Base-by-base conservation (phyloP, 2,888 invertebrate species). In the Agriotes lineatus region DNA sequence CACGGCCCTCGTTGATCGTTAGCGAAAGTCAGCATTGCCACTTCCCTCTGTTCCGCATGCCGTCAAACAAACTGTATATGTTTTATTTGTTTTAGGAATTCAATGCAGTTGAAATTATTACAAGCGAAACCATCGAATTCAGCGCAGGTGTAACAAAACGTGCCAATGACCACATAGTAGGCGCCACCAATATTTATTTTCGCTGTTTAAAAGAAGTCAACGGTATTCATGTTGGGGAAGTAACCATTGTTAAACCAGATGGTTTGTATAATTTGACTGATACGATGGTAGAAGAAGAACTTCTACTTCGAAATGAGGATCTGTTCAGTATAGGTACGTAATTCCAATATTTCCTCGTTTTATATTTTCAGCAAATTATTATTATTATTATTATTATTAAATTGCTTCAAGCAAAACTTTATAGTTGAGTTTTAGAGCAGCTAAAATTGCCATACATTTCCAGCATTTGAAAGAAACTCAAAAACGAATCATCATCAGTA, bases 171-270 rank as follows among this genome's bases (percentile, higher is more conserved):
- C 54, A 35, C 14, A 44, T 70, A 37, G 10, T 19, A 9, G 20
- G 25, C n/a, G 63, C 67, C 7, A 7, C 12, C 0, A n/a, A 10
- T 16, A 37, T 57, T 16, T 67, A 48, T 5, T 67, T 79, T 57
- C 35, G 64, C 19, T 37, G 69, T 48, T 58, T 69, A 39, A 68
- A 70, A 19, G 70, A 69, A 59, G 52, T 64, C 7, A 68, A 75
- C 54, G 74, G 74, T 12, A 71, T 77, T 63, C 35, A 75, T n/a
- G 71, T 76, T 19, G 79, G 79, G 5, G 76, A 77, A 3, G 1
- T 65, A 0, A 12, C 20, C 10, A 5, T 65, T 5, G 10, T 35
- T 9, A 20, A n/a, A 2, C 12, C 4, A 0, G 30, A 50, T 16
- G 30, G 50, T 4, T 19, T 66, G 30, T 68, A 67, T 37, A 73